phyloP scores from a whole-genome alignment of 2,797 vertebrate genomes.

The Channallabes apus region DNA sequence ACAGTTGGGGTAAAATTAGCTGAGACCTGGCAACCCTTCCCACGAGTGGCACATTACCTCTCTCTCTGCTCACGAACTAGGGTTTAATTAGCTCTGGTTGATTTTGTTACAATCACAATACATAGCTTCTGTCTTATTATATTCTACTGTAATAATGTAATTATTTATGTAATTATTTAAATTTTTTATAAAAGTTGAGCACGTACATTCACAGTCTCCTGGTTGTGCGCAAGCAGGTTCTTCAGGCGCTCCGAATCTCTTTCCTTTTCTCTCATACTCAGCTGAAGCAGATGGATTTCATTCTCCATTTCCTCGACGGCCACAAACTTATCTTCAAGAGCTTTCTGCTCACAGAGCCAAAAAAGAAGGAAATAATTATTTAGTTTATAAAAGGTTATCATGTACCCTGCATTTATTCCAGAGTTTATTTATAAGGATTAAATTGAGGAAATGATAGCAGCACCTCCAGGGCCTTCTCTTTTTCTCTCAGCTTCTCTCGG shows the following conservation, averaged over 20 bases:
- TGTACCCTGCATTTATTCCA: background rate
- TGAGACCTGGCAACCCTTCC: background rate
- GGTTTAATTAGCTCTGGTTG: background rate
- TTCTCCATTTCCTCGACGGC: constrained; percentile 82
- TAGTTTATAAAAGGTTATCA: background rate
- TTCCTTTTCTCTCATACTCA: constrained; percentile 77
- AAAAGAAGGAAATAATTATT: background rate
- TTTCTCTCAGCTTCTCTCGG: constrained; percentile 76
- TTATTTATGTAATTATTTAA: background rate
- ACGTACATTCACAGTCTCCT: constrained; percentile 73
- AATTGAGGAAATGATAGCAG: background rate
- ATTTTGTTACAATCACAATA: background rate
- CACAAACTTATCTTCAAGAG: constrained; percentile 75
- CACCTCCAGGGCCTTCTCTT: constrained; percentile 79
- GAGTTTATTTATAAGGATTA: background rate
- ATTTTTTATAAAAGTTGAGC: background rate
- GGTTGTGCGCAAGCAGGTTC: constrained; percentile 73
- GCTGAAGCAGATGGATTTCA: constrained; percentile 76
- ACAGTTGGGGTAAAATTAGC: background rate
- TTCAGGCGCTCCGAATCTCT: constrained; percentile 77
- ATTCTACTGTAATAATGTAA: background rate
- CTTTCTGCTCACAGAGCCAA: constrained; percentile 66
- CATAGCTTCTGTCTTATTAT: background rate
- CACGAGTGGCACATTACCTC: background rate
- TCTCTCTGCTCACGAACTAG: background rate